A percentile compares a stretch with the other conserved stretches of the same genome.
Conservation (phyloP, 2,888 invertebrate genomes). For the Eilema caniola region DNA sequence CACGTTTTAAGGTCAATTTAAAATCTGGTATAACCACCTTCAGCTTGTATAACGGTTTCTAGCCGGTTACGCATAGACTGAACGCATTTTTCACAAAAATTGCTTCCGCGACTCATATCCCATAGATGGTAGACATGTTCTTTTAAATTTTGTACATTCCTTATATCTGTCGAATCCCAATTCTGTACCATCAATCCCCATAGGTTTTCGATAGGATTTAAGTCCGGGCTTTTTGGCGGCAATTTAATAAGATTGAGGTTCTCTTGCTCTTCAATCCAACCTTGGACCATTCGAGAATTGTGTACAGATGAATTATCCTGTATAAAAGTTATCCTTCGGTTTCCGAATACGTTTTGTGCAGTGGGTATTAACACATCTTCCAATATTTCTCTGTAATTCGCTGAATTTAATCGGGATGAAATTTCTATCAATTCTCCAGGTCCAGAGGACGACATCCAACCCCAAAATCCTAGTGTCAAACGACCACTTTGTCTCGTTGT, state of each 20-base stretch:
- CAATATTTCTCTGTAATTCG: neutral
- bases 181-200: constrained; percentile 21
- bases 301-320: neutral
- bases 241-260: neutral
- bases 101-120: neutral
- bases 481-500: neutral
- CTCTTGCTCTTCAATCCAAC: neutral
- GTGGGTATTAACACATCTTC: neutral
- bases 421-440: neutral
- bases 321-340: neutral
- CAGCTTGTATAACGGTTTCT: neutral
- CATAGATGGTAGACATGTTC: neutral
- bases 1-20: constrained; percentile 1
- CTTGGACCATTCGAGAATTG: neutral
- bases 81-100: neutral
- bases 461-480: neutral
- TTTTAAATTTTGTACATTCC: neutral
- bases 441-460: neutral
- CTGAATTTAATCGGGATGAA: neutral
- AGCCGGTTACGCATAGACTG: neutral
- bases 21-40: neutral
- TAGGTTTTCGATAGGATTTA: constrained; percentile 19
- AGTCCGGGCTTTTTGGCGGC: constrained; percentile 16
- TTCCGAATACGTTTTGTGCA: neutral
- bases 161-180: constrained; percentile 15